These are phyloP conservation scores for Pyrochroa serraticornis DNA, from an alignment of 2,888 invertebrate species.

Conservation along the genomic window DNA sequence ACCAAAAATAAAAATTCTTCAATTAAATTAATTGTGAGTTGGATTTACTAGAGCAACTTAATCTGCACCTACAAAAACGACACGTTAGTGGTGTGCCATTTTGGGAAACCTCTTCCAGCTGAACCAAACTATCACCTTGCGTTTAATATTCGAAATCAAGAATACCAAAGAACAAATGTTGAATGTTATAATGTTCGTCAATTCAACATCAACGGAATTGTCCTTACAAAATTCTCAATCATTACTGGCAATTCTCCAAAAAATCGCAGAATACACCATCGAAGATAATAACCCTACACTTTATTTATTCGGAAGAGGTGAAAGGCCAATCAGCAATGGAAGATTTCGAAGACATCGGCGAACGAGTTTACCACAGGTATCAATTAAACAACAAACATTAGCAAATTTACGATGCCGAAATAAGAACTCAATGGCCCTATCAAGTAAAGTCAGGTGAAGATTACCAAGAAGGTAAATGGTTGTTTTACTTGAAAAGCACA, in stretches of 20 bases:
- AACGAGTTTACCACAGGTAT: conserved; percentile 81
- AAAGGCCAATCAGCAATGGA: conserved; percentile 85
- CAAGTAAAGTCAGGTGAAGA: conserved; percentile 70
- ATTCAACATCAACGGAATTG: conserved; percentile 81
- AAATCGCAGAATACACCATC: conserved; percentile 77
- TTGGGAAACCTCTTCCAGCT: conserved; percentile 87
- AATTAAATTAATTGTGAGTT: too few relatives aligned
- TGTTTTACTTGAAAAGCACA: conserved; percentile 82
- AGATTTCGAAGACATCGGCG: conserved; percentile 83
- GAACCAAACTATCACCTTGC: conserved; percentile 65
- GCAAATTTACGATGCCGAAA: conserved; percentile 76
- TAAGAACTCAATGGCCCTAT: conserved; percentile 86
- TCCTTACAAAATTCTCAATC: conserved; percentile 58
- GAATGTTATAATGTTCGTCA: conserved; percentile 77
- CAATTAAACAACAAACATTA: conserved; percentile 86
- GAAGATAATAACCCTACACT: conserved; percentile 76
- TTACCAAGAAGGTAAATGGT: conserved; percentile 80
- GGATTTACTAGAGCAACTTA: conserved; percentile 32
- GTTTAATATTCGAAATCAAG: conserved; percentile 78
- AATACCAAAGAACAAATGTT: conserved; percentile 72
- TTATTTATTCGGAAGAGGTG: conserved; percentile 86
- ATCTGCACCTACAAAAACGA: conserved; percentile 46
- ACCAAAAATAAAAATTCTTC: too few relatives aligned
- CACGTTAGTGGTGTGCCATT: conserved; percentile 77
- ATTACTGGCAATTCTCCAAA: conserved; percentile 73